Conservation (phyloP, 2,888 invertebrate genomes). For the Cheilosia scutellata region DNA sequence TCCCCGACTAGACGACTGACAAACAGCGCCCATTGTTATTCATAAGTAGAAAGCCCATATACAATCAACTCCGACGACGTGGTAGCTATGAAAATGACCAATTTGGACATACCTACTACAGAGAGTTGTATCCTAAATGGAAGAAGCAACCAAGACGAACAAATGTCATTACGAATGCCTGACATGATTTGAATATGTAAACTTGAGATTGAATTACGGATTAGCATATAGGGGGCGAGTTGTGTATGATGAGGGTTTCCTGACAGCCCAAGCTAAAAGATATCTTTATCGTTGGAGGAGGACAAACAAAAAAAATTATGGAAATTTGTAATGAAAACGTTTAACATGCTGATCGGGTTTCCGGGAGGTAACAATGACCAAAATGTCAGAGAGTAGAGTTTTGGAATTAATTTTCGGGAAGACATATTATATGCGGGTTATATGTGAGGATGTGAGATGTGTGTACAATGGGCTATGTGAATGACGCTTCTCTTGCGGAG, state of each 20-base stretch:
- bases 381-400: conserved; percentile 23
- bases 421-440: background rate
- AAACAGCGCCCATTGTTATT: conserved; percentile 51
- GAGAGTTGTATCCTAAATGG: background rate
- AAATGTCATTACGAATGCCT: conserved; percentile 68
- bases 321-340: conserved; percentile 55
- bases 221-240: conserved; percentile 41
- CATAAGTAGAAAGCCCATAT: conserved; percentile 56
- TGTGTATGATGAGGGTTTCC: conserved; percentile 60
- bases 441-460: conserved; percentile 24
- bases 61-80: background rate
- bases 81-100: conserved; percentile 33
- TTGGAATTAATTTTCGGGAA: conserved; percentile 30
- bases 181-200: conserved; percentile 72
- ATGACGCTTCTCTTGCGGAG: background rate
- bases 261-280: conserved; percentile 47
- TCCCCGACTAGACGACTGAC: background rate
- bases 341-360: conserved; percentile 62
- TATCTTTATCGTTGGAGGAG: conserved; percentile 53
- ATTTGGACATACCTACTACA: conserved; percentile 20
- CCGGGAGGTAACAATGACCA: conserved; percentile 10
- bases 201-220: conserved; percentile 70
- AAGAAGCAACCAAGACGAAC: conserved; percentile 28
- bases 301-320: conserved; percentile 34
- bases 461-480: background rate